Evolutionary conservation across 2,797 vertebrate species (phyloP), one percentile per base, ranked within the genome.

Genomic region (Meda fulgida): DNA sequence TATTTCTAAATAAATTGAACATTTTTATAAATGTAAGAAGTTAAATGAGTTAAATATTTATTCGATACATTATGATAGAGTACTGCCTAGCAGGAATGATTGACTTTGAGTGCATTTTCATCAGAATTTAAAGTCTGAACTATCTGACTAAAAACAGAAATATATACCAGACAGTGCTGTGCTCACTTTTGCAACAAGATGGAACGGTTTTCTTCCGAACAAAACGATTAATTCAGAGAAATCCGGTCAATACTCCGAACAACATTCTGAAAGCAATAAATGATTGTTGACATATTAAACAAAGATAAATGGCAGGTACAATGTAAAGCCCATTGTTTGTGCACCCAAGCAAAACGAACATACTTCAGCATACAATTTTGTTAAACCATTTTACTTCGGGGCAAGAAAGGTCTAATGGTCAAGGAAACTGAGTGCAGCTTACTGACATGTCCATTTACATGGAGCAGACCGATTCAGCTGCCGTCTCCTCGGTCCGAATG

Each of bases 381-480:
- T 65, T 83, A 48, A 63, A 48, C 29, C 26, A 18, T 51, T 82
- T 82, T 83, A 51, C 19, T 73, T 26, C 38, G 29, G 58, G 55
- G 67, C 73, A 66, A 53, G 31, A 75, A 82, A 73, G 84, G 67
- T 83, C 75, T 87, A 80, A 87, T 80, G 76, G 80, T 79, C 83
- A 60, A 29, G 69, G 60, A 75, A 80, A 80, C 71, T 23, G 80
- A 79, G 67, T 60, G n/a, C 21, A 21, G 43, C 71, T 78, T 80
- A 75, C 69, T 78, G 80, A 84, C 80, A 38, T 31, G 75, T n/a
- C 55, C 73, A 81, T 82, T 85, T 79, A 63, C 46, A 87, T 78
- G 55, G 43, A 60, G 60, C 36, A 46, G 43, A 43, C 31, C 23
- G 36, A 78, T 36, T 21, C 46, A 46, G 48, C 46, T 80, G 81